A percentile compares a stretch with the other conserved stretches of the same genome.
phyloP scores from a whole-genome alignment of 1,140 invertebrate genomes.

The Lordiphosa stackelbergi region DNA sequence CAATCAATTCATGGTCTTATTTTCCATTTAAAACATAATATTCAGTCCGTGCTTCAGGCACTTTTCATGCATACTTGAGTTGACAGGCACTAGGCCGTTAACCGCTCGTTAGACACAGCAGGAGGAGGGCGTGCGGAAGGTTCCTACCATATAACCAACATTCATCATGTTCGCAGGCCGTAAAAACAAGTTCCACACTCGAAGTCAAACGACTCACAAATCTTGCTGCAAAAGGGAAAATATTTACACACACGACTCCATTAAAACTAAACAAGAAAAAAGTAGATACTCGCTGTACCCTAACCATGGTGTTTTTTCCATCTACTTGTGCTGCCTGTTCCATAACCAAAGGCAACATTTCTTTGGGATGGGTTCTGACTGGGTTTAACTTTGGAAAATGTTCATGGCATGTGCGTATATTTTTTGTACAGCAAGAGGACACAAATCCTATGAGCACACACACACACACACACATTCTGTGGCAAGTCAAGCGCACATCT shows the following conservation, averaged over 20 bases:
- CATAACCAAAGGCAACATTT: conserved; percentile 60
- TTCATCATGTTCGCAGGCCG: conserved; percentile 24
- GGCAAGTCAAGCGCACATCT: conserved; percentile 54
- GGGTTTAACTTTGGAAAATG: conserved; percentile 13
- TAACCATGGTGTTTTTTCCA: not conserved
- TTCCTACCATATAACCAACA: not conserved
- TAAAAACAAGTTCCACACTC: conserved; percentile 23
- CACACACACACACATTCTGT: conserved; percentile 36
- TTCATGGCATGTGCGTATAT: conserved; percentile 16
- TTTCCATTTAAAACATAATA: not conserved
- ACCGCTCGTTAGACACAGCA: conserved; percentile 52
- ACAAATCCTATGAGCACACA: conserved; percentile 52
- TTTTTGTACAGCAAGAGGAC: conserved; percentile 46
- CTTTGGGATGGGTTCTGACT: conserved; percentile 4
- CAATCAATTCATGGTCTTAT: conserved; percentile 43
- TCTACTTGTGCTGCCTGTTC: conserved; percentile 22
- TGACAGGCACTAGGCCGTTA: conserved; percentile 11
- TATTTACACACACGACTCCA: conserved; percentile 67
- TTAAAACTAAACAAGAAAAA: conserved; percentile 59
- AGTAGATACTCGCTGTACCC: conserved; percentile 17
- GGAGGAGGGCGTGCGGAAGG: conserved; percentile 4
- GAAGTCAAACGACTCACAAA: conserved; percentile 26
- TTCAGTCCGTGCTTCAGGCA: conserved; percentile 1
- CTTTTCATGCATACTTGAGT: conserved; percentile 11
- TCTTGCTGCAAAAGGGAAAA: conserved; percentile 35